Percentiles rank a stretch among this genome's conserved stretches.
Evolutionary conservation across 2,113 vertebrate genomes (phyloP).

Genomic region (Lichenostomus cassidix): DNA sequence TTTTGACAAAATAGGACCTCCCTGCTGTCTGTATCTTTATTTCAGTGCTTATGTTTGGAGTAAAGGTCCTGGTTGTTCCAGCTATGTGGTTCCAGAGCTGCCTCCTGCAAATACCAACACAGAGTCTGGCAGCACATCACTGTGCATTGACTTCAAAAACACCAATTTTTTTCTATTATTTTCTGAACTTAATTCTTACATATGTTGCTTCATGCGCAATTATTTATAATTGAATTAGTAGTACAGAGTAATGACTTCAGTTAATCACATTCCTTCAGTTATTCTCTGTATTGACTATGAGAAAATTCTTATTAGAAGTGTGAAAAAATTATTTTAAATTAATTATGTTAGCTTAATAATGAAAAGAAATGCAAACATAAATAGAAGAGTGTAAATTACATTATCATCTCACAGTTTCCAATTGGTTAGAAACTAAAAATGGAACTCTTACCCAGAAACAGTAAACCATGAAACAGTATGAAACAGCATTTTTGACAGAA

Average conservation of each 20-base stretch:
- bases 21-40: neutral
- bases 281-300: neutral
- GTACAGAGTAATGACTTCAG: neutral
- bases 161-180: neutral
- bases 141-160: neutral
- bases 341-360: neutral
- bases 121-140: neutral
- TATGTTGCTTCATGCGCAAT: neutral
- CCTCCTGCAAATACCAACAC: neutral
- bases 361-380: neutral
- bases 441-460: neutral
- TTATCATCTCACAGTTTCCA: neutral
- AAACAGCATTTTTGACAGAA: neutral
- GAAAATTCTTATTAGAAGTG: neutral
- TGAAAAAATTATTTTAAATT: neutral
- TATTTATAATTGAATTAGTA: neutral
- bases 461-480: neutral
- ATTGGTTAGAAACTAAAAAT: neutral
- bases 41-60: neutral
- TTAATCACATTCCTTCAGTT: neutral
- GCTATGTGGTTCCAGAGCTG: neutral
- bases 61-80: neutral
- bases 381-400: neutral
- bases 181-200: neutral
- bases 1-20: neutral